Evolutionary conservation across 1,140 invertebrate genomes (phyloP), one percentile per base, ranked within the genome.

Genomic region (Druon quercuslanigerum): DNA sequence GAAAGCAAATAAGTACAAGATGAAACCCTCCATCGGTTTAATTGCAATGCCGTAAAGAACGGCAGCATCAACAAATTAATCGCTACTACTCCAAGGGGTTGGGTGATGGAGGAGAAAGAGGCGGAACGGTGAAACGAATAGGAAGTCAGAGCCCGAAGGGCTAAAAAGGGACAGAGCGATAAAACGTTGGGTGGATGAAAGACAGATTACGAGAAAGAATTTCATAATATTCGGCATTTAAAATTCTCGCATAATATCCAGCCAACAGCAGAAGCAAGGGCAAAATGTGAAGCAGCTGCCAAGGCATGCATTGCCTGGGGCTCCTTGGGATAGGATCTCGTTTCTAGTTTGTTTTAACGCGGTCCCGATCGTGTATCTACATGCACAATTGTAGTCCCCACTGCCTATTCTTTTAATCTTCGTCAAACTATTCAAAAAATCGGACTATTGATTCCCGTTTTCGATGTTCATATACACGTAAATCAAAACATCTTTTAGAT

Each of bases 221-320:
- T 89, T 89, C 86, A 85, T 89, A 89, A 89, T 89, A 87, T 88
- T 88, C 87, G 86, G 83, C 82, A 87, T 88, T 89, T 87, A 88
- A 89, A 89, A 89, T 89, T 89, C 87, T 85, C 87, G 87, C 86
- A 89, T 88, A 88, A 88, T 87, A 87, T 83, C 81, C 75, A 79
- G 73, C 72, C 74, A 76, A 75, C 70, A 74, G 83, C 79, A 82
- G 71, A 52, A 83, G 83, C 60, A 85, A 83, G 80, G 77, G 76
- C 76, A 82, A 85, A 86, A 82, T 83, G 82, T 84, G 83, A 84
- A 80, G 74, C 76, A 74, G 75, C 79, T 78, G 82, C 76, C 80
- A 82, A 87, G 85, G 85, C 86, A 89, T 88, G 86, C 84, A 80
- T 87, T 78, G 87, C 87, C 85, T 56, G 77, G 79, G 88, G 88